These are phyloP conservation scores for Chaetoderma sp. DNA, from an alignment of 2,888 invertebrate genomes.

Conservation along the genomic window DNA sequence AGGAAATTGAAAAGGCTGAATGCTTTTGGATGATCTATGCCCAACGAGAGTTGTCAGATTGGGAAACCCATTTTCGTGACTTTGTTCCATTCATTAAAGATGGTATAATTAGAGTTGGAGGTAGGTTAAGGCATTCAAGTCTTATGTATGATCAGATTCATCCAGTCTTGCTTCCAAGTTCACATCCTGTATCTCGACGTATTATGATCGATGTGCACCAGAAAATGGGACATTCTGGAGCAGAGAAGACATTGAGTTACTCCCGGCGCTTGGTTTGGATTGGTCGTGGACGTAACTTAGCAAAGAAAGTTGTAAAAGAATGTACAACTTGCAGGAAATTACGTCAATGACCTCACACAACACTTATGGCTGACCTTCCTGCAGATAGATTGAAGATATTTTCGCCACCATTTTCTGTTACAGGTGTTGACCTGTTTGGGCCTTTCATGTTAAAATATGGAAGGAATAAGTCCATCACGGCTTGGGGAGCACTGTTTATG, in stretches of 20 bases:
- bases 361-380: constrained; percentile 1
- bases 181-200: not conserved
- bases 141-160: not conserved
- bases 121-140: not conserved
- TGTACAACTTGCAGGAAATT: not conserved
- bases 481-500: constrained; percentile 8
- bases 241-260: constrained; percentile 2
- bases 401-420: not conserved
- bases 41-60: not conserved
- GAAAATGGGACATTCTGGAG: not conserved
- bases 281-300: not conserved
- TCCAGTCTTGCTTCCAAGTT: not conserved
- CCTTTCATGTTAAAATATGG: constrained; percentile 1
- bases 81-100: not conserved
- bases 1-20: not conserved
- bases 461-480: not conserved
- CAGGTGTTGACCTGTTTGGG: constrained; percentile 10
- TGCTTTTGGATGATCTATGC: constrained; percentile 5
- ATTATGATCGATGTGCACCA: constrained; percentile 2
- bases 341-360: not conserved
- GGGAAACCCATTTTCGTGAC: not conserved
- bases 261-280: constrained; percentile 5
- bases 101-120: constrained; percentile 3
- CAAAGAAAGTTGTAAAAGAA: not conserved
- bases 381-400: not conserved